phyloP scores from a whole-genome alignment of 2,888 invertebrate genomes.

The Malacosoma neustria region DNA sequence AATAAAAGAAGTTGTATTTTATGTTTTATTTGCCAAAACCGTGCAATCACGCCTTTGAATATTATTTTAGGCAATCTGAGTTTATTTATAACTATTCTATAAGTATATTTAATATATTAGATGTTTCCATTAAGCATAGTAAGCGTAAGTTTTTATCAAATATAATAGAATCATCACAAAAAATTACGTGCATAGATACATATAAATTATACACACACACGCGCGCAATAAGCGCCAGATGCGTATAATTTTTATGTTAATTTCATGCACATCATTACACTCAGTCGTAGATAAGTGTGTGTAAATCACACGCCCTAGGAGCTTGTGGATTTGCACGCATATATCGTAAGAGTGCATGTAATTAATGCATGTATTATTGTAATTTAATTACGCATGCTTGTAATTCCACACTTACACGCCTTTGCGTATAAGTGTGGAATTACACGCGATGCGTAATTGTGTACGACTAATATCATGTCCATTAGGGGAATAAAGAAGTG shows the following conservation, averaged over 20 bases:
- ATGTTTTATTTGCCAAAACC: not conserved
- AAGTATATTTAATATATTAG: constrained; percentile 70
- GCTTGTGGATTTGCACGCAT: not conserved
- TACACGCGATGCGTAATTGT: too few relatives aligned
- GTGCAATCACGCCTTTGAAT: not conserved
- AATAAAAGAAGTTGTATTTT: too few relatives aligned
- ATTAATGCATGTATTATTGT: too few relatives aligned
- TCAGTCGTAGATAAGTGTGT: not conserved
- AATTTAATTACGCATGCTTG: too few relatives aligned
- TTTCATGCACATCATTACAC: not conserved
- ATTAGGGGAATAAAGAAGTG: constrained; percentile 65
- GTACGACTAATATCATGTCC: constrained; percentile 60
- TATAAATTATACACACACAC: too few relatives aligned
- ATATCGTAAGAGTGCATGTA: too few relatives aligned
- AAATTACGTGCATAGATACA: constrained; percentile 32
- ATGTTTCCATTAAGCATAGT: constrained; percentile 62
- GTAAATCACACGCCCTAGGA: not conserved
- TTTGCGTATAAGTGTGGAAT: not conserved
- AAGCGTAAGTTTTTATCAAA: constrained; percentile 69
- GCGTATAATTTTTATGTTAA: constrained; percentile 30
- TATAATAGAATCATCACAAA: constrained; percentile 52
- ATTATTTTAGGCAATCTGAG: constrained; percentile 19
- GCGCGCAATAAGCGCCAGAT: constrained; percentile 9
- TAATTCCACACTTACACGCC: not conserved
- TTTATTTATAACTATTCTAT: constrained; percentile 50